A percentile compares a stretch with the other conserved stretches of the same genome.
Conservation (phyloP, 1,140 invertebrate species). For the Aphis craccivora region DNA sequence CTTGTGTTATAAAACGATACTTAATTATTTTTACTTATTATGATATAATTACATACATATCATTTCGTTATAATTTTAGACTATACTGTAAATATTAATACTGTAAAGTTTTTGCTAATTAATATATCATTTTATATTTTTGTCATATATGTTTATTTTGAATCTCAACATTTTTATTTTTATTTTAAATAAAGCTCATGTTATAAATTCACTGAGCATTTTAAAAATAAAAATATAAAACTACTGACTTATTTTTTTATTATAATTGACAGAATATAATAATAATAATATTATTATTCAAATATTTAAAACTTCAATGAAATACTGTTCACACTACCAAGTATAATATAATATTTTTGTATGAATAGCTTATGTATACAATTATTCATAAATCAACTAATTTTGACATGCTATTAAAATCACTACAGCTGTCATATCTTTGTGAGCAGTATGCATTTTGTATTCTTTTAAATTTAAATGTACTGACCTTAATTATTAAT, state of each 20-base stretch:
- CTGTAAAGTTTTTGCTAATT: background rate
- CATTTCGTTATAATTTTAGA: background rate
- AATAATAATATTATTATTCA: background rate
- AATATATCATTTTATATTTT: background rate
- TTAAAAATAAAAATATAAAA: background rate
- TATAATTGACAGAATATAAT: too few species aligned
- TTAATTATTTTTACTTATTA: background rate
- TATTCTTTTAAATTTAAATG: background rate
- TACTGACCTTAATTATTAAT: background rate
- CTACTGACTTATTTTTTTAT: background rate
- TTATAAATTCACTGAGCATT: background rate
- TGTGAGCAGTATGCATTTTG: background rate
- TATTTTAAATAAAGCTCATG: background rate
- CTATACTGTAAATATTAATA: background rate
- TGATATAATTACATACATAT: background rate
- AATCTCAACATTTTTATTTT: background rate
- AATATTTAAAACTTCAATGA: background rate
- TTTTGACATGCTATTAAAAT: background rate
- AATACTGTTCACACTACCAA: background rate
- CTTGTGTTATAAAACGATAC: background rate
- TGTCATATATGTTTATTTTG: background rate
- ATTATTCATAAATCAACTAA: background rate
- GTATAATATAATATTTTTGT: background rate
- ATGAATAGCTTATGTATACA: background rate
- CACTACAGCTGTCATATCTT: background rate